These are phyloP conservation scores for Esox lucius DNA, from an alignment of 2,797 vertebrate species.

Conservation along the genomic window DNA sequence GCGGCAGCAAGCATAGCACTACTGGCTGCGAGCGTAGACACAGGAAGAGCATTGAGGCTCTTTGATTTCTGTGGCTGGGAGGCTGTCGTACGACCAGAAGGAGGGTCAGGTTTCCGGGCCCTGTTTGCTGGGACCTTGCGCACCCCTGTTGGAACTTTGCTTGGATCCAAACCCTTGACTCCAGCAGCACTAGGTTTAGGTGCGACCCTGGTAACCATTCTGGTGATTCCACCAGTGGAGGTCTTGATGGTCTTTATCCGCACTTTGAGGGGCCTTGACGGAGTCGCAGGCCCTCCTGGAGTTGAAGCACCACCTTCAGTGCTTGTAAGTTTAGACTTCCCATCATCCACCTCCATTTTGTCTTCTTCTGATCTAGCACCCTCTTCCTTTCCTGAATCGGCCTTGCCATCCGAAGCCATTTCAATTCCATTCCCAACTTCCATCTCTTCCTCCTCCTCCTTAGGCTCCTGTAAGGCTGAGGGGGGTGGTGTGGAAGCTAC, in stretches of 20 bases:
- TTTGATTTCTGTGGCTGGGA: conserved; percentile 66
- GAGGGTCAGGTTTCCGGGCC: conserved; percentile 56
- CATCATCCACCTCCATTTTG: conserved; percentile 70
- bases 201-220: conserved; percentile 90
- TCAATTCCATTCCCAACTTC: conserved; percentile 74
- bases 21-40: conserved; percentile 90
- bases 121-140: conserved; percentile 63
- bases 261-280: conserved; percentile 91
- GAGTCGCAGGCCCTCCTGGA: conserved; percentile 72
- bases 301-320: conserved; percentile 47
- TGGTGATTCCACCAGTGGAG: conserved; percentile 90
- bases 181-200: conserved; percentile 64
- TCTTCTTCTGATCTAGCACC: conserved; percentile 61
- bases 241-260: conserved; percentile 97
- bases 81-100: conserved; percentile 52
- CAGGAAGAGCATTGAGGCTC: conserved; percentile 80
- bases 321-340: conserved; percentile 54
- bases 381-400: conserved; percentile 58
- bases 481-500: conserved; percentile 72
- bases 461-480: conserved; percentile 76
- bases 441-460: conserved; percentile 81
- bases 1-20: conserved; percentile 94
- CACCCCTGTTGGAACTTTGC: conserved; percentile 67
- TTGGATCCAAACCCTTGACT: conserved; percentile 64
- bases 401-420: conserved; percentile 56